Conservation (phyloP, 2,797 vertebrate genomes). For the Craterocephalus amniculus region DNA sequence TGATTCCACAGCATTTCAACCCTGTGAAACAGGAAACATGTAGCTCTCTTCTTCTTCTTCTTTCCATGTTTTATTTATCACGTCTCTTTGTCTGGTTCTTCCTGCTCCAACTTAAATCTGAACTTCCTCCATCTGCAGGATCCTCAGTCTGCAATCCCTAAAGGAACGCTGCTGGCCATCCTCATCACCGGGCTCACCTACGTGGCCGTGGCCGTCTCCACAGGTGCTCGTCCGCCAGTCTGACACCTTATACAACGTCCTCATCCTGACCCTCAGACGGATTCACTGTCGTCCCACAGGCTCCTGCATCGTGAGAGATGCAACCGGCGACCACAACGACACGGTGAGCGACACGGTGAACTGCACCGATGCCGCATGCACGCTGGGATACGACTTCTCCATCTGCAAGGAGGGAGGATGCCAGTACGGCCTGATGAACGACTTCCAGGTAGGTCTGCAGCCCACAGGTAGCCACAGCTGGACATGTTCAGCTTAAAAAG, state of each 20-base stretch:
- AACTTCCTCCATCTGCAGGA: slow-evolving; percentile 80
- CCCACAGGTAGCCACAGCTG: too few relatives aligned
- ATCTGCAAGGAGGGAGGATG: slow-evolving; percentile 87
- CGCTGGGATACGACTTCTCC: slow-evolving; percentile 93
- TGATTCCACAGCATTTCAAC: too few relatives aligned
- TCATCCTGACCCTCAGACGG: neutral
- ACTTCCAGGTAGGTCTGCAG: slow-evolving; percentile 85
- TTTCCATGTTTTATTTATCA: too few relatives aligned
- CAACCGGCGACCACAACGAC: slow-evolving; percentile 90
- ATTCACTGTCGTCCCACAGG: slow-evolving; percentile 74
- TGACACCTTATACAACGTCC: too few relatives aligned
- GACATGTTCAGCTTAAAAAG: too few relatives aligned
- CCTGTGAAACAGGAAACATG: too few relatives aligned
- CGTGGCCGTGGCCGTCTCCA: slow-evolving; percentile 87
- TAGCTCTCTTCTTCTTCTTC: too few relatives aligned
- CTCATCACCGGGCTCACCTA: slow-evolving; percentile 95
- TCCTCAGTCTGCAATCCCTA: slow-evolving; percentile 95
- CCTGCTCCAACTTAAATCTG: too few relatives aligned
- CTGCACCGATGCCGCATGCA: slow-evolving; percentile 92
- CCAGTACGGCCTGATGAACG: slow-evolving; percentile 91
- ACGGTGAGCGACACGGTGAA: slow-evolving; percentile 87
- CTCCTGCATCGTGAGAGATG: slow-evolving; percentile 92
- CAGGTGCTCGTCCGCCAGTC: slow-evolving; percentile 80
- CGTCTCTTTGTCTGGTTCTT: too few relatives aligned
- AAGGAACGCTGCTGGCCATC: slow-evolving; percentile 96